Base-by-base conservation (phyloP, 2,888 invertebrate species). In the Caenorhabditis sp. region DNA sequence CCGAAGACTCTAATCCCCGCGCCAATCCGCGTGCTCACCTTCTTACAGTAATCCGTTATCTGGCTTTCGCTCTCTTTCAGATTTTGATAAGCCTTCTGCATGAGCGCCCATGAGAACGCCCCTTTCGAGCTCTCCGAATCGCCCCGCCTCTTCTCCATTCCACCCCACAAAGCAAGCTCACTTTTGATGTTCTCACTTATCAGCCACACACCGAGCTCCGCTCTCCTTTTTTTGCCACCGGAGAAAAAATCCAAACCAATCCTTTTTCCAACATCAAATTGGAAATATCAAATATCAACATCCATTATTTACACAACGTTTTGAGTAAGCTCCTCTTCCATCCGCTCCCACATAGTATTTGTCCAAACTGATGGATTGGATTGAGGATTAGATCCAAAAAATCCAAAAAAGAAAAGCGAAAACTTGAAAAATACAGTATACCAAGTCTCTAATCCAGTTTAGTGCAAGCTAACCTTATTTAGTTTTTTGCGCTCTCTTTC, bases 101-200 rank as follows among this genome's bases (percentile, higher is more conserved):
- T 50, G 43, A 27, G 43, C 20, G 17, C 45, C 45, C 32, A 13
- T 20, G 0, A 59, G 59, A 70, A 70, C 59, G 70, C 70, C 45
- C 59, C 59, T 43, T 61, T 45, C 22, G 30, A 50, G 66, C 66
- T 39, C 55, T 13, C 13, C 6, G 6, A 9, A 9, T 35, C 26
- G 61, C 71, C 55, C 77, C 77, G 77, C 77, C 77, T 65, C 55
- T 53, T 53, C 30, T 20, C 46, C 46, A 32, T 56, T 53, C 53
- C 63, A 24, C 52, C 32, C 52, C 46, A 30, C 43, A 45, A 45
- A 30, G 27, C 48, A n/a, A 52, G 24, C 61, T 72, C 71, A 65
- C 50, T 71, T 39, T 62, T 53, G 48, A 62, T 56, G 62, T 71
- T 72, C 72, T 63, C 56, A 35, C 39, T 63, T 63, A 72, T 70